Evolutionary conservation across 1,140 invertebrate genomes (phyloP).

Genomic region (Uloborus diversus): DNA sequence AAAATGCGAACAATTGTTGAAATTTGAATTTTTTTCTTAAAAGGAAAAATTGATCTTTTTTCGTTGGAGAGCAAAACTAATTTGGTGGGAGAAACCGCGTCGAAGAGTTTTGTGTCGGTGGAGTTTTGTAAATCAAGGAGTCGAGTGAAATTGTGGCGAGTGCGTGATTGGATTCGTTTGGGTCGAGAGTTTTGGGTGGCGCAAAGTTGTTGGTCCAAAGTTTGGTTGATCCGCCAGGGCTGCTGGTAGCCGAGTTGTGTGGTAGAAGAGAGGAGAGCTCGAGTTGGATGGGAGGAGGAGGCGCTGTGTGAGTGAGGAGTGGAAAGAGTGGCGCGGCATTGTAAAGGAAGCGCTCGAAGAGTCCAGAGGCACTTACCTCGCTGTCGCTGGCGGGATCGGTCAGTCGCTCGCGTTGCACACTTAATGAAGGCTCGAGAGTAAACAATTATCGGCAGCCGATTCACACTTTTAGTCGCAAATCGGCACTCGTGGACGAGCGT

Average conservation of each 20-base stretch:
- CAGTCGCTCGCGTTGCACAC: not conserved
- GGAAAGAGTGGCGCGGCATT: conserved; percentile 35
- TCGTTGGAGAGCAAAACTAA: not conserved
- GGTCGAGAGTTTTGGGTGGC: not conserved
- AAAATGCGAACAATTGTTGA: no score
- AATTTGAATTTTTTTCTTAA: no score
- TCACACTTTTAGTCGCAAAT: conserved; percentile 44
- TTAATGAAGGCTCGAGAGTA: not conserved
- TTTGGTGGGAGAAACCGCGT: not conserved
- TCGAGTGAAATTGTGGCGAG: not conserved
- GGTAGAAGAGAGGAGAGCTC: not conserved
- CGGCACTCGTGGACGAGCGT: conserved; percentile 1
- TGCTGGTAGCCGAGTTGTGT: conserved; percentile 38
- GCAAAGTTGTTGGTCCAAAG: not conserved
- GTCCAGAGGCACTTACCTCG: conserved; percentile 27
- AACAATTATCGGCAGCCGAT: conserved; percentile 39
- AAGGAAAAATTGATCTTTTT: not conserved
- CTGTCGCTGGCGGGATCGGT: not conserved
- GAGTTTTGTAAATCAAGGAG: not conserved
- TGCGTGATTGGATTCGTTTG: not conserved
- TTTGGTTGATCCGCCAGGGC: conserved; percentile 26
- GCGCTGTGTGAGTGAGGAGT: conserved; percentile 51
- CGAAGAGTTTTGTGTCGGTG: no score
- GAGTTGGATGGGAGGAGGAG: conserved; percentile 52
- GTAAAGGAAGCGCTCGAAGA: conserved; percentile 40